These are phyloP conservation scores for Eulacestoma nigropectus DNA, from an alignment of 2,113 vertebrate species.

Conservation along the genomic window DNA sequence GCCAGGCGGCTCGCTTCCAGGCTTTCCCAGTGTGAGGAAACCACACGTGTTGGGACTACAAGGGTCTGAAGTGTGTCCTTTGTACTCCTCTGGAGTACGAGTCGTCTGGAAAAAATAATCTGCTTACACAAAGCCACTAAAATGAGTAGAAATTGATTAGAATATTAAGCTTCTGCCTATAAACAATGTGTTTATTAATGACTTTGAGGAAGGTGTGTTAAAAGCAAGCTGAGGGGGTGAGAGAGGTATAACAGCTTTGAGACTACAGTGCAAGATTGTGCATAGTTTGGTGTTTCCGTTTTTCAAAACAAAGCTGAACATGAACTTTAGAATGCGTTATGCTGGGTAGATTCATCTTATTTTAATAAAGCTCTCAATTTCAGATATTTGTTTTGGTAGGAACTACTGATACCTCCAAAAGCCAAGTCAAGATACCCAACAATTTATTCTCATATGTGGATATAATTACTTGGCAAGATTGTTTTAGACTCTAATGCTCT, in stretches of 20 bases:
- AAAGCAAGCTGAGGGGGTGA: not conserved
- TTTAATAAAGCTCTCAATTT: not conserved
- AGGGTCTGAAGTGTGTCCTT: constrained; percentile 60
- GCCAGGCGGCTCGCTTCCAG: constrained; percentile 58
- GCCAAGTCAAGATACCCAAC: not conserved
- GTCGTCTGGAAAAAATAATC: not conserved
- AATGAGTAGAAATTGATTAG: not conserved
- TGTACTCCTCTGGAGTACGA: constrained; percentile 38
- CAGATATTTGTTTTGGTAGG: not conserved
- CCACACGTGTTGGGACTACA: constrained; percentile 43
- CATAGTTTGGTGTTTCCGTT: not conserved
- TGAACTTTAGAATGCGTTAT: not conserved
- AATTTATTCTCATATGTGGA: not conserved
- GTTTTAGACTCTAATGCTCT: not conserved
- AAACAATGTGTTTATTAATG: not conserved
- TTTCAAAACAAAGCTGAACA: not conserved
- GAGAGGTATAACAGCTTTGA: not conserved
- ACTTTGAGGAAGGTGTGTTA: not conserved
- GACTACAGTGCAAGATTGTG: not conserved
- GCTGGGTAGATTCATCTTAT: not conserved
- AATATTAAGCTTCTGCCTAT: not conserved
- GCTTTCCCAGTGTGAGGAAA: constrained; percentile 50
- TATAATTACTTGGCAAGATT: not conserved
- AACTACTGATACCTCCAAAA: not conserved
- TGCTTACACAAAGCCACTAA: not conserved